phyloP scores from a whole-genome alignment of 2,797 vertebrate genomes.

The Notolepis coatsorum region DNA sequence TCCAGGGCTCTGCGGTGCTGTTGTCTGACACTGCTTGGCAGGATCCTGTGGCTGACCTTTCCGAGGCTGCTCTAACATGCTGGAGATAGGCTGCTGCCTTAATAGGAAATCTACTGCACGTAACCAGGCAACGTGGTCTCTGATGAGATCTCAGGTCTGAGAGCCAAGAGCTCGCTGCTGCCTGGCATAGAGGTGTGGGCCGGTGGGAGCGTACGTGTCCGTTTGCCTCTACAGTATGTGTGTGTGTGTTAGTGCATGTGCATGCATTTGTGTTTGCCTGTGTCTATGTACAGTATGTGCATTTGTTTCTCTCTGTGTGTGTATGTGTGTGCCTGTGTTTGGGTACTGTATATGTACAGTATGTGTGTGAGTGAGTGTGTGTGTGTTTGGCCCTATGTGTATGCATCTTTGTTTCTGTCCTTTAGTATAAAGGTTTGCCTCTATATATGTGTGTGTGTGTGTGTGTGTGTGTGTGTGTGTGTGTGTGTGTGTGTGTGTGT shows the following conservation, averaged over 20 bases:
- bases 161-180: constrained; percentile 31
- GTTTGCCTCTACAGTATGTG: neutral
- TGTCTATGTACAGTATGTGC: neutral
- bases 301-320: constrained; percentile 1
- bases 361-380: neutral
- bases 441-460: neutral
- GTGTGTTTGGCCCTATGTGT: neutral
- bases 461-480: neutral
- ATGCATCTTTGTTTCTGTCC: neutral
- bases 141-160: constrained; percentile 50
- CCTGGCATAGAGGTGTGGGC: constrained; percentile 18
- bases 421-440: too few relatives aligned
- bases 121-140: constrained; percentile 63
- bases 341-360: neutral
- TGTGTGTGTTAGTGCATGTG: neutral
- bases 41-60: constrained; percentile 67
- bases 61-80: constrained; percentile 43
- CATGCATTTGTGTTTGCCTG: neutral
- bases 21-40: constrained; percentile 66
- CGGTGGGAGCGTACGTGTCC: neutral
- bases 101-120: constrained; percentile 40
- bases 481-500: neutral
- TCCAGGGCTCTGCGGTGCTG: constrained; percentile 29
- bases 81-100: constrained; percentile 27
- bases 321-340: constrained; percentile 27